Evolutionary conservation across 1,140 invertebrate genomes (phyloP), one percentile per base, ranked within the genome.

Genomic region (Vanessa atalanta): DNA sequence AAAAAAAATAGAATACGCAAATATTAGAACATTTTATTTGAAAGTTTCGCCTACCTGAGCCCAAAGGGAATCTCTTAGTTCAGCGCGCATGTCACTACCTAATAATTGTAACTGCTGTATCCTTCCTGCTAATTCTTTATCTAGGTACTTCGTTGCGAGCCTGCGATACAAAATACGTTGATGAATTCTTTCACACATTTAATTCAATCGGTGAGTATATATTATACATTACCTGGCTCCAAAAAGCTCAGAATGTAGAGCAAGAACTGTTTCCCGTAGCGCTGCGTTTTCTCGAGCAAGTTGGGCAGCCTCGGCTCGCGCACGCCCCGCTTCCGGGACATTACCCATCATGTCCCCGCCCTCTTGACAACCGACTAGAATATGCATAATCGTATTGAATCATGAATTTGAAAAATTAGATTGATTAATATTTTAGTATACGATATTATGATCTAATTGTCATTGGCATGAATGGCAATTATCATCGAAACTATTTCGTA

Each of bases 51-150:
- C 60, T 74, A 92, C 90, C 83, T 92, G 89, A 78, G 96, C 95
- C 97, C 97, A 98, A 4, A 98, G 89, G 70, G 96, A 95, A 81
- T 97, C 96, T 81, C 97, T 94, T 6, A 95, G 84, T 79, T 97
- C 96, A 16, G 95, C 94, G n/a, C 96, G 95, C 93, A 96, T 95
- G 90, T 97, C 95, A 77, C 93, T 90, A 47, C 94, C 96, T 51
- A 97, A 91, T n/a, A 98, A 88, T 88, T 98, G 97, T 77, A 98
- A 94, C 88, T 98, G 97, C 84, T 98, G 97, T 88, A 98, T 97
- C 80, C 97, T 95, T 66, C 97, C 97, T 31, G 97, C 96, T 47
- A 98, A 85, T 88, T 97, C 97, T 88, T 98, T 98, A 84, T 98
- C 97, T 66, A 98, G 91, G 89, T 98, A 98, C 87, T 97, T 97